Evolutionary conservation across 2,888 invertebrate genomes (phyloP).

Genomic region (Cepaea hortensis): DNA sequence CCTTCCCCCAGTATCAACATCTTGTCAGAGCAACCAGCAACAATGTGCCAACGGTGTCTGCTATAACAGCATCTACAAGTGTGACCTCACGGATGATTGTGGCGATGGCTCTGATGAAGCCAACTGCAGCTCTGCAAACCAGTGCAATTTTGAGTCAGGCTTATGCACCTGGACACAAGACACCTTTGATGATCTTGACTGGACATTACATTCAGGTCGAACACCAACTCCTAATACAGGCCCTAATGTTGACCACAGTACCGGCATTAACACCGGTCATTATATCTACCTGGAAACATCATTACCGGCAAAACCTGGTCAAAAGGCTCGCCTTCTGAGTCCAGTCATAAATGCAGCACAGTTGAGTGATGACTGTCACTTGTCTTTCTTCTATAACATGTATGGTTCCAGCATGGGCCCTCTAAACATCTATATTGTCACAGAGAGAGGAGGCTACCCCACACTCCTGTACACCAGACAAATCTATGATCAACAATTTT

Average conservation of each 20-base stretch:
- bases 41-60: slow-evolving; percentile 66
- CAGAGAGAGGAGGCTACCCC: slow-evolving; percentile 55
- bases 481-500: slow-evolving; percentile 57
- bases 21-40: slow-evolving; percentile 59
- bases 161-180: slow-evolving; percentile 71
- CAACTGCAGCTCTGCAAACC: slow-evolving; percentile 52
- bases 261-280: slow-evolving; percentile 63
- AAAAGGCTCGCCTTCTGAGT: slow-evolving; percentile 72
- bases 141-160: slow-evolving; percentile 69
- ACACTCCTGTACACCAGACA: slow-evolving; percentile 40
- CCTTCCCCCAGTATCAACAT: slow-evolving; percentile 57
- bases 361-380: slow-evolving; percentile 58
- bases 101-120: slow-evolving; percentile 66
- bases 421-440: slow-evolving; percentile 64
- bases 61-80: slow-evolving; percentile 60
- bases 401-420: slow-evolving; percentile 66
- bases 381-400: slow-evolving; percentile 72
- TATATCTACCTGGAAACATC: slow-evolving; percentile 72
- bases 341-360: slow-evolving; percentile 57
- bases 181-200: slow-evolving; percentile 68
- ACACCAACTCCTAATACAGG: slow-evolving; percentile 69
- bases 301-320: slow-evolving; percentile 61
- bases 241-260: slow-evolving; percentile 68
- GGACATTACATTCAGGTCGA: slow-evolving; percentile 61
- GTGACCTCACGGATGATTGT: slow-evolving; percentile 72